These are phyloP conservation scores for Hoplodrina ambigua DNA, from an alignment of 2,888 invertebrate species.

Conservation along the genomic window DNA sequence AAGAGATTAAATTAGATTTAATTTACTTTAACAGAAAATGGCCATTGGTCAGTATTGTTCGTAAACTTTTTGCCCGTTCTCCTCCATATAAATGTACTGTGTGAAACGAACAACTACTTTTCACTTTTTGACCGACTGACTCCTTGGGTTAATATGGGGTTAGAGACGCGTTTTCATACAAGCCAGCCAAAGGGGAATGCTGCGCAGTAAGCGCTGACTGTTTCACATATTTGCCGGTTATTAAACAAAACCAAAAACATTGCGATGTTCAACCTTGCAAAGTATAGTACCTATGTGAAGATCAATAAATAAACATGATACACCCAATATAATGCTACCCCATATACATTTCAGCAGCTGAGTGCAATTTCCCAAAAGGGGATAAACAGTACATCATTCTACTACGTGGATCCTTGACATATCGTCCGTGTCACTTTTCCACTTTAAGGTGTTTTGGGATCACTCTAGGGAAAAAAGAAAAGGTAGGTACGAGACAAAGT, in stretches of 20 bases:
- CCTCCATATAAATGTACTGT: too few species aligned
- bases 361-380: constrained; percentile 55
- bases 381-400: constrained; percentile 51
- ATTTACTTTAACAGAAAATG: too few species aligned
- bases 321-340: constrained; percentile 12
- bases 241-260: neutral
- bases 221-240: too few species aligned
- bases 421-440: constrained; percentile 55
- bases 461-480: constrained; percentile 51
- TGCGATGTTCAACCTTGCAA: neutral
- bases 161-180: too few species aligned
- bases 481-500: constrained; percentile 12
- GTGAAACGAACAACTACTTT: too few species aligned
- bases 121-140: too few species aligned
- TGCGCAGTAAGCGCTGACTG: too few species aligned
- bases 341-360: constrained; percentile 51
- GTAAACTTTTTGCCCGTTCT: too few species aligned
- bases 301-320: constrained; percentile 52
- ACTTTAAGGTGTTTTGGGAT: constrained; percentile 53
- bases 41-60: too few species aligned
- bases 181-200: too few species aligned
- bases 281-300: neutral
- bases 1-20: too few species aligned
- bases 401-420: constrained; percentile 42
- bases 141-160: too few species aligned